Evolutionary conservation across 2,888 invertebrate genomes (phyloP).

Genomic region (Orchesellides sinensis): DNA sequence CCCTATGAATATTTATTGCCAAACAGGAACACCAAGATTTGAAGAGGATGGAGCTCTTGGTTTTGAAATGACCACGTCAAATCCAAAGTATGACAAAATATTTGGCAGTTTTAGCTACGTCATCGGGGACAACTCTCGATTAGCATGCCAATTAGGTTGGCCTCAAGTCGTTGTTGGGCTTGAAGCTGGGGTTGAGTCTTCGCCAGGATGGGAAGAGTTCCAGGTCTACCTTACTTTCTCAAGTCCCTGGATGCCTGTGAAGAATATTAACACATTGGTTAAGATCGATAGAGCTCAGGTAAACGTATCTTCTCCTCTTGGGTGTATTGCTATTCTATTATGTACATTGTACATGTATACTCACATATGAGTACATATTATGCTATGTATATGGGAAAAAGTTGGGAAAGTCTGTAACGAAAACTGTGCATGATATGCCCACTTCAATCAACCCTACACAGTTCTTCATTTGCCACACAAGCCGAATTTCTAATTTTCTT

Average conservation of each 20-base stretch:
- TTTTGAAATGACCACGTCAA: slow-evolving; percentile 74
- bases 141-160: slow-evolving; percentile 75
- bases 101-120: slow-evolving; percentile 75
- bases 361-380: not conserved
- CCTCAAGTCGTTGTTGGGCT: slow-evolving; percentile 73
- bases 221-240: slow-evolving; percentile 71
- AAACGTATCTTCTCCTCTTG: not conserved
- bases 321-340: slow-evolving; percentile 6
- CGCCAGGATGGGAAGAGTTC: slow-evolving; percentile 73
- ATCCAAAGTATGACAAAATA: slow-evolving; percentile 75
- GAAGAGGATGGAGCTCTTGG: slow-evolving; percentile 74
- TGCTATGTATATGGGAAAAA: slow-evolving; percentile 8
- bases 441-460: not conserved
- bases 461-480: slow-evolving; percentile 48
- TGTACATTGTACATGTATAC: not conserved
- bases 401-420: not conserved
- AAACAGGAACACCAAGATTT: slow-evolving; percentile 73
- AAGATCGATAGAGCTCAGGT: slow-evolving; percentile 74
- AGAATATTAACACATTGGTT: slow-evolving; percentile 72
- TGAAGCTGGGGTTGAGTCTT: slow-evolving; percentile 72
- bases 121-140: slow-evolving; percentile 73
- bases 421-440: not conserved
- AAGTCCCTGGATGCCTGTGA: slow-evolving; percentile 74
- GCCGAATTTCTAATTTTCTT: slow-evolving; percentile 62
- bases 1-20: slow-evolving; percentile 43